Percentiles rank a stretch among this genome's conserved stretches.
phyloP scores from a whole-genome alignment of 2,888 invertebrate species.

The Desoria tigrina region DNA sequence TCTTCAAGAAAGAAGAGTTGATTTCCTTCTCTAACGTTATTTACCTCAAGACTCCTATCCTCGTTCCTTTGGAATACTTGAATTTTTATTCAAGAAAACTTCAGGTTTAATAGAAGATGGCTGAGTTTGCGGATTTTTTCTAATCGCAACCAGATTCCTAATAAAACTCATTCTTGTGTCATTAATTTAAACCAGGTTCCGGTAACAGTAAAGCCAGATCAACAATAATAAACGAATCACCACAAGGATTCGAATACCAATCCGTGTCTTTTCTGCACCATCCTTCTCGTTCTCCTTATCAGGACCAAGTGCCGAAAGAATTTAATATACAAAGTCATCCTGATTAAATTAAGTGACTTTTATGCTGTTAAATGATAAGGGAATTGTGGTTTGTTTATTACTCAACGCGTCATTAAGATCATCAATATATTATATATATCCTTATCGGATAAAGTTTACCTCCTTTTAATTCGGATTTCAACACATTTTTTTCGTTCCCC shows the following conservation, averaged over 20 bases:
- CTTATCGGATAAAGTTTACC: neutral
- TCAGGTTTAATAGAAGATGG: constrained; percentile 3
- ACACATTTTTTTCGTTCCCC: neutral
- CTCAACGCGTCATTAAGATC: neutral
- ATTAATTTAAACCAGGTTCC: constrained; percentile 16
- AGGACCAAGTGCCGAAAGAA: too few relatives aligned
- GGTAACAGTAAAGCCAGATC: constrained; percentile 13
- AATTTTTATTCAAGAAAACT: constrained; percentile 5
- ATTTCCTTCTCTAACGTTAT: constrained; percentile 1
- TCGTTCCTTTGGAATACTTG: neutral
- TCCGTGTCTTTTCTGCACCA: neutral
- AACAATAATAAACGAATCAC: neutral
- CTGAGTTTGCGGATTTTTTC: neutral
- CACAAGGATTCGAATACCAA: too few relatives aligned
- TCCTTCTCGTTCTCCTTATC: too few relatives aligned
- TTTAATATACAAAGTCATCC: too few relatives aligned
- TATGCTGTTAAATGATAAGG: too few relatives aligned
- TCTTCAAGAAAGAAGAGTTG: neutral
- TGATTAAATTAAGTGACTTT: too few relatives aligned
- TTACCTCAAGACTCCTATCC: neutral
- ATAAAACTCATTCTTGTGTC: constrained; percentile 9
- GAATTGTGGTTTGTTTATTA: too few relatives aligned
- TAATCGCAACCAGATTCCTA: neutral
- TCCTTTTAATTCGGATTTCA: too few relatives aligned
- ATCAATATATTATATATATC: neutral